Percentiles rank a stretch among this genome's conserved stretches.
Evolutionary conservation across 2,113 vertebrate genomes (phyloP).

Genomic region (Hyla sarda): DNA sequence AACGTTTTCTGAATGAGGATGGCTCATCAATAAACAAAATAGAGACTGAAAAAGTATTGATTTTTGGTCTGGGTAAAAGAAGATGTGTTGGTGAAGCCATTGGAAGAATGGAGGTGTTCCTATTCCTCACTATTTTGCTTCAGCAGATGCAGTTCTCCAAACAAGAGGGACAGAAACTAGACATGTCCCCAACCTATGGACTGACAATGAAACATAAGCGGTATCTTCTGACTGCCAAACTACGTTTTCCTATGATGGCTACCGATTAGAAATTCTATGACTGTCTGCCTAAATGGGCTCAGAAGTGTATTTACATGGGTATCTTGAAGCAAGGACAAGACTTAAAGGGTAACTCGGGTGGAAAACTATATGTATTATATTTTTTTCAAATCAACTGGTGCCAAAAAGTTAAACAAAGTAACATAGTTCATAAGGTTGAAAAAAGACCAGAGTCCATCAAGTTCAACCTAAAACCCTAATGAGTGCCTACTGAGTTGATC

Average conservation of each 20-base stretch:
- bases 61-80: conserved; percentile 87
- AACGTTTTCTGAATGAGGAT: conserved; percentile 78
- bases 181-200: conserved; percentile 85
- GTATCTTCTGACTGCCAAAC: conserved; percentile 74
- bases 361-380: no score
- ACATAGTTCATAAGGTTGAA: no score
- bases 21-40: conserved; percentile 74
- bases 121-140: conserved; percentile 86
- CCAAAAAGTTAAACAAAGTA: no score
- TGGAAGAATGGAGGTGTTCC: conserved; percentile 84
- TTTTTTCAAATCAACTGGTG: no score
- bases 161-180: conserved; percentile 70
- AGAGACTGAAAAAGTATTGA: conserved; percentile 80
- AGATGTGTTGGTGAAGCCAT: conserved; percentile 89
- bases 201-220: conserved; percentile 88
- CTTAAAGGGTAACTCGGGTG: no score
- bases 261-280: background rate
- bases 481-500: no score
- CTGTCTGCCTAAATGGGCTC: background rate
- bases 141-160: conserved; percentile 82
- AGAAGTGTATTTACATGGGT: no score
- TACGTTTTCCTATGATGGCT: conserved; percentile 52
- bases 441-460: no score
- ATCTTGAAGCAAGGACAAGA: no score
- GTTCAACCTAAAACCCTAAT: no score